phyloP scores from a whole-genome alignment of 1,140 invertebrate species.

The Papilio dardanus region DNA sequence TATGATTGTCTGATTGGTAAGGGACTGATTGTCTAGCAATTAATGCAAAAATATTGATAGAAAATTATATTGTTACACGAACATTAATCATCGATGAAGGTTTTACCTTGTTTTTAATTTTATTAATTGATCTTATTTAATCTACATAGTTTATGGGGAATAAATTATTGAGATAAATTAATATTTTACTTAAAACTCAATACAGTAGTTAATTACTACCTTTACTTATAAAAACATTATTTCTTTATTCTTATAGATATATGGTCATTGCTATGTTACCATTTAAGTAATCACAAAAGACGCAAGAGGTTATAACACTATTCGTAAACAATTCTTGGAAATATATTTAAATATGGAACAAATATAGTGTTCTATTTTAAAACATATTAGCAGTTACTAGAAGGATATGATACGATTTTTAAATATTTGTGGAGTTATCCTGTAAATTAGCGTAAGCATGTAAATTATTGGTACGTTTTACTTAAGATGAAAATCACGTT shows the following conservation, averaged over 20 bases:
- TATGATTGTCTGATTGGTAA: no score
- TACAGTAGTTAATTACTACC: not conserved
- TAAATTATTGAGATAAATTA: not conserved
- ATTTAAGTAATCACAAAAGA: not conserved
- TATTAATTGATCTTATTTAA: not conserved
- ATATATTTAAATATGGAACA: not conserved
- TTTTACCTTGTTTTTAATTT: not conserved
- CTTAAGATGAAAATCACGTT: slow-evolving; percentile 21
- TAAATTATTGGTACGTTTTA: not conserved
- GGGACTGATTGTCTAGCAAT: not conserved
- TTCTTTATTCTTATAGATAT: not conserved
- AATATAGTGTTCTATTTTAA: slow-evolving; percentile 12
- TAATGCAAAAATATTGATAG: not conserved
- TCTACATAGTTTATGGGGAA: not conserved
- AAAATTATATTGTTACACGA: not conserved
- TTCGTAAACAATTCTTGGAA: not conserved
- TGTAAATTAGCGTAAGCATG: not conserved
- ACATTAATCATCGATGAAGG: not conserved
- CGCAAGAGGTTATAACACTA: not conserved
- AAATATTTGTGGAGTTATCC: slow-evolving; percentile 1
- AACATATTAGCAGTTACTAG: not conserved
- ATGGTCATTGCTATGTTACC: not conserved
- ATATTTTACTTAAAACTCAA: not conserved
- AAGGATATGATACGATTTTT: not conserved
- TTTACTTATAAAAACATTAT: not conserved